Evolutionary conservation across 2,113 vertebrate species (phyloP).

Genomic region (Panthera uncia): DNA sequence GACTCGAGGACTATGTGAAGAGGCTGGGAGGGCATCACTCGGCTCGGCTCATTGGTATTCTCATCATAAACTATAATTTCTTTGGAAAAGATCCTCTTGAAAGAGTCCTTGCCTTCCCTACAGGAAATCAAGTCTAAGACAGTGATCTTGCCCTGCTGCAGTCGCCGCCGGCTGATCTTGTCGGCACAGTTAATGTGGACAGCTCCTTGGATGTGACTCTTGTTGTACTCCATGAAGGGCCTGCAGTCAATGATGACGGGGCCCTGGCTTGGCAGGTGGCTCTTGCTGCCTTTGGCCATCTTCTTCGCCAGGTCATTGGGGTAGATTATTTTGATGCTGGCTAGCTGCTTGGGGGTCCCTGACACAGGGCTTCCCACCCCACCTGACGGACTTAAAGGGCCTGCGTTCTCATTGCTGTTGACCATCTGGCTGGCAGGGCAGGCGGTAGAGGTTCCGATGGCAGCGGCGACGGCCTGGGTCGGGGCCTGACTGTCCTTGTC

Average conservation of each 20-base stretch:
- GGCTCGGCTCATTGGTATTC: constrained; percentile 94
- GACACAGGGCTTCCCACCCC: constrained; percentile 87
- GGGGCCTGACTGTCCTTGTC: constrained; percentile 94
- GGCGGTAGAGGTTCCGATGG: constrained; percentile 85
- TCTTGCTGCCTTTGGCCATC: constrained; percentile 95
- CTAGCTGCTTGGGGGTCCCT: constrained; percentile 84
- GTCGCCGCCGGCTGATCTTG: constrained; percentile 97
- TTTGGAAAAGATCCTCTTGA: constrained; percentile 99
- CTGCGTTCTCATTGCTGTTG: constrained; percentile 90
- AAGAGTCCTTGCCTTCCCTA: constrained; percentile 96
- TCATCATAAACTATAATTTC: constrained; percentile 99
- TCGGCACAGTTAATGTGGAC: constrained; percentile 99
- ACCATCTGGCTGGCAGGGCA: constrained; percentile 89
- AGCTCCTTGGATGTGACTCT: constrained; percentile 97
- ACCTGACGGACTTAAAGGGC: constrained; percentile 88
- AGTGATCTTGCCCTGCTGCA: constrained; percentile 99
- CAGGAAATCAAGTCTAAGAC: constrained; percentile 99
- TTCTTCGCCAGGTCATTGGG: constrained; percentile 96
- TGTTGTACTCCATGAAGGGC: constrained; percentile 99
- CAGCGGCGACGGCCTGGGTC: constrained; percentile 89
- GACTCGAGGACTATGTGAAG: constrained; percentile 97
- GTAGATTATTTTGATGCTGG: constrained; percentile 93
- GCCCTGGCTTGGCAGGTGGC: constrained; percentile 91
- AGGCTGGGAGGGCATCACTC: constrained; percentile 94
- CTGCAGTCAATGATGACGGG: constrained; percentile 98